Conservation (phyloP, 2,888 invertebrate genomes). For the Phaedon cochleariae region DNA sequence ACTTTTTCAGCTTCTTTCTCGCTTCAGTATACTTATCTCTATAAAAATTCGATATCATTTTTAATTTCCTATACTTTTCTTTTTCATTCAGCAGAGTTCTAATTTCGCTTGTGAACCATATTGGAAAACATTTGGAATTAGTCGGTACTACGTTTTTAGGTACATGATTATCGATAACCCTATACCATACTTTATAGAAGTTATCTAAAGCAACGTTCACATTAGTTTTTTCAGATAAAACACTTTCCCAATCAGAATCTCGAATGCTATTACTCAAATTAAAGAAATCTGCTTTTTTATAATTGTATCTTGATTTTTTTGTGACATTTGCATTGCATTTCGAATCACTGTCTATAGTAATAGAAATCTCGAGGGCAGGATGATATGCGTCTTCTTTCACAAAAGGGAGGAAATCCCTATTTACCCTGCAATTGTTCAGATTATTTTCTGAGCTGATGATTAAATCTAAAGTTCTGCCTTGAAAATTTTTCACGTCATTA, state of each 20-base stretch:
- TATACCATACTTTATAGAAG: not conserved
- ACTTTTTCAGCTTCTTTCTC: not conserved
- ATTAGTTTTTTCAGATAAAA: too few relatives aligned
- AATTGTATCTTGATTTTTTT: too few relatives aligned
- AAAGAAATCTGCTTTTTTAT: too few relatives aligned
- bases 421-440: too few relatives aligned
- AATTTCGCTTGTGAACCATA: constrained; percentile 4
- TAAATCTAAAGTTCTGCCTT: not conserved
- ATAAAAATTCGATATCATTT: constrained; percentile 1
- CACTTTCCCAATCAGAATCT: constrained; percentile 4
- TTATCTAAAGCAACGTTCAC: constrained; percentile 1
- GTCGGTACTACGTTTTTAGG: not conserved
- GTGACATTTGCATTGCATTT: too few relatives aligned
- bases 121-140: not conserved
- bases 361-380: too few relatives aligned
- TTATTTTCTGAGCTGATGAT: too few relatives aligned
- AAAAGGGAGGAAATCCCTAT: too few relatives aligned
- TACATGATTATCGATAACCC: not conserved
- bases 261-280: not conserved
- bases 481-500: not conserved
- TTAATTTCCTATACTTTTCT: not conserved
- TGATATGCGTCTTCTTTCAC: too few relatives aligned
- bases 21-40: not conserved
- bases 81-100: not conserved
- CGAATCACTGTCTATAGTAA: too few relatives aligned